These are phyloP conservation scores for Campylorhamphus procurvoides DNA, from an alignment of 2,113 vertebrate species.

Conservation along the genomic window DNA sequence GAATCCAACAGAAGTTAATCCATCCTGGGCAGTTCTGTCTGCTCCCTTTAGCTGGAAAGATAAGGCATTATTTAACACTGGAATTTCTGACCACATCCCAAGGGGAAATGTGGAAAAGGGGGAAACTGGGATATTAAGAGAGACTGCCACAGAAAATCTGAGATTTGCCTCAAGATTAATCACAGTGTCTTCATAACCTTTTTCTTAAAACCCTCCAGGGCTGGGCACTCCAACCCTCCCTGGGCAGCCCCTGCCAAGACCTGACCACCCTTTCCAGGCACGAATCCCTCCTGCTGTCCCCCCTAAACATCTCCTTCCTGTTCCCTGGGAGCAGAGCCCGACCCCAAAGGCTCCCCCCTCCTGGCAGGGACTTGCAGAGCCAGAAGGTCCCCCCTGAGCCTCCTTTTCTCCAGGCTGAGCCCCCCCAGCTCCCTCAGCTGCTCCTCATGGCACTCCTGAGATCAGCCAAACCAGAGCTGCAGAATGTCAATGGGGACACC, in stretches of 20 bases:
- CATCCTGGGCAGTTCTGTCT: neutral
- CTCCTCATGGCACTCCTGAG: too few relatives aligned
- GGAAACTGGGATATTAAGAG: neutral
- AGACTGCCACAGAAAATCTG: neutral
- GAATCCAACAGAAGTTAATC: neutral
- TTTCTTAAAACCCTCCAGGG: too few relatives aligned
- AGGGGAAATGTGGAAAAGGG: accelerated
- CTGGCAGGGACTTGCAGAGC: too few relatives aligned
- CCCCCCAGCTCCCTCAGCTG: too few relatives aligned
- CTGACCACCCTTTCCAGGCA: neutral
- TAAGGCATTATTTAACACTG: neutral
- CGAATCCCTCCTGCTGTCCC: neutral
- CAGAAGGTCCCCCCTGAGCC: too few relatives aligned
- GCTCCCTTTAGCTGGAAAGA: neutral
- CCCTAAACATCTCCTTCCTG: too few relatives aligned
- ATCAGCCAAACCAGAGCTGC: neutral
- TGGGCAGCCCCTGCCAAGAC: neutral
- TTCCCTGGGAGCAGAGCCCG: too few relatives aligned
- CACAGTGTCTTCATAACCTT: neutral
- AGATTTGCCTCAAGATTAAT: neutral
- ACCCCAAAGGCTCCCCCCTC: too few relatives aligned
- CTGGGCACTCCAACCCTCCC: neutral
- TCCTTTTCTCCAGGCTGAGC: too few relatives aligned
- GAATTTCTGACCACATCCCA: neutral
- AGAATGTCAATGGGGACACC: neutral